Evolutionary conservation across 2,113 vertebrate genomes (phyloP).

Genomic region (Leptosomus discolor): DNA sequence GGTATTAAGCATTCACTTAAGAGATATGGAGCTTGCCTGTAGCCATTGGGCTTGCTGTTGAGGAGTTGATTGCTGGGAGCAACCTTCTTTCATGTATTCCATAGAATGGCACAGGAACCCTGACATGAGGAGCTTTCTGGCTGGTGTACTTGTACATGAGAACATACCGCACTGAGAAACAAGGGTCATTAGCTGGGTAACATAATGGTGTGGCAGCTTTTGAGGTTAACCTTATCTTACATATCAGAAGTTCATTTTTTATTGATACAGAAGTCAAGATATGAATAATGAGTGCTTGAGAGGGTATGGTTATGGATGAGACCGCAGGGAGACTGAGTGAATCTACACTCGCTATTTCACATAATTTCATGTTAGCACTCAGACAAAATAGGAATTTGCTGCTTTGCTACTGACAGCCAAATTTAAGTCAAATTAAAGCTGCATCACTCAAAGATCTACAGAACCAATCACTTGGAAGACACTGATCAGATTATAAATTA

Average conservation of each 20-base stretch:
- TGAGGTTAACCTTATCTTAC: background rate
- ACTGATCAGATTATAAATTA: background rate
- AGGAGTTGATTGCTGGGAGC: accelerated
- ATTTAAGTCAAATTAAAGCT: background rate
- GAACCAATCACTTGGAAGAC: background rate
- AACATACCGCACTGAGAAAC: background rate
- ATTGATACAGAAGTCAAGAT: background rate
- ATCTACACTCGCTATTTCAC: background rate
- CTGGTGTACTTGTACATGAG: background rate
- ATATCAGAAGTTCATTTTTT: background rate
- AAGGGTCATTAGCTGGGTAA: background rate
- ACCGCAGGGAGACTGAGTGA: background rate
- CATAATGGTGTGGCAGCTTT: background rate
- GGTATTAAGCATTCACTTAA: background rate
- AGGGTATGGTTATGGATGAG: background rate
- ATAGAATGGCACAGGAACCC: background rate
- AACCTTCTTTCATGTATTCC: background rate
- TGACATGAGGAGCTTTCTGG: accelerated
- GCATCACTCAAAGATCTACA: background rate
- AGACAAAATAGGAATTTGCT: background rate
- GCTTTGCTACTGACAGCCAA: background rate
- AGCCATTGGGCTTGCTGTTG: background rate
- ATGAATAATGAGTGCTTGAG: background rate
- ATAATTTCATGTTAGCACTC: background rate
- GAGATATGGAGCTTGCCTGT: background rate